These are phyloP conservation scores for Montipora cactus DNA, from an alignment of 64 coral and sea anemone species.

Conservation along the genomic window DNA sequence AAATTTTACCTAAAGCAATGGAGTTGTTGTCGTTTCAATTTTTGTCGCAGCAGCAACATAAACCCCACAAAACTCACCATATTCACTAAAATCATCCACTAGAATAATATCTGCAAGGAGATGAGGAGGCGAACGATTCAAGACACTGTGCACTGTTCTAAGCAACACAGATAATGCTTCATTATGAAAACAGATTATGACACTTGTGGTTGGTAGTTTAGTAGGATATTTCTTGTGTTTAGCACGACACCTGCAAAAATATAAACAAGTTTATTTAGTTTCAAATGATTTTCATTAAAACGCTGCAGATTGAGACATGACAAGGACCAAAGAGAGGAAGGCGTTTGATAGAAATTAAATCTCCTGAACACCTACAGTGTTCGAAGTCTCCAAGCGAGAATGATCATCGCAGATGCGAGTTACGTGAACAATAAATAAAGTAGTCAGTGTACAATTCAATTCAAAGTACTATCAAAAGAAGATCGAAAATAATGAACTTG, in stretches of 20 bases:
- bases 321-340: not conserved
- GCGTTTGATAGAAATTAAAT: not conserved
- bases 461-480: too few species aligned
- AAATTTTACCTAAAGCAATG: too few species aligned
- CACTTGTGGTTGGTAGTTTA: slow-evolving; percentile 80
- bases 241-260: slow-evolving; percentile 71
- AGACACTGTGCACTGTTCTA: slow-evolving; percentile 89
- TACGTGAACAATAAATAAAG: too few species aligned
- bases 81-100: slow-evolving; percentile 92
- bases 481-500: too few species aligned
- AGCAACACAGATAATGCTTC: slow-evolving; percentile 86
- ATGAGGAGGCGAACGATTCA: slow-evolving; percentile 73
- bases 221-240: slow-evolving; percentile 83
- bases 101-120: slow-evolving; percentile 87
- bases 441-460: too few species aligned
- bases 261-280: not conserved
- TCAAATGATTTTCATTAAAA: not conserved
- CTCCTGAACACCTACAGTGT: not conserved
- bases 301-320: not conserved
- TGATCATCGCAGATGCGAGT: too few species aligned
- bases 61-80: slow-evolving; percentile 47
- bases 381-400: too few species aligned
- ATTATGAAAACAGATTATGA: slow-evolving; percentile 92
- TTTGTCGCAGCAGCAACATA: too few species aligned
- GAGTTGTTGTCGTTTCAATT: not conserved